Evolutionary conservation across 2,797 vertebrate genomes (phyloP), one percentile per base, ranked within the genome.

Genomic region (Fistularia tabacaria): DNA sequence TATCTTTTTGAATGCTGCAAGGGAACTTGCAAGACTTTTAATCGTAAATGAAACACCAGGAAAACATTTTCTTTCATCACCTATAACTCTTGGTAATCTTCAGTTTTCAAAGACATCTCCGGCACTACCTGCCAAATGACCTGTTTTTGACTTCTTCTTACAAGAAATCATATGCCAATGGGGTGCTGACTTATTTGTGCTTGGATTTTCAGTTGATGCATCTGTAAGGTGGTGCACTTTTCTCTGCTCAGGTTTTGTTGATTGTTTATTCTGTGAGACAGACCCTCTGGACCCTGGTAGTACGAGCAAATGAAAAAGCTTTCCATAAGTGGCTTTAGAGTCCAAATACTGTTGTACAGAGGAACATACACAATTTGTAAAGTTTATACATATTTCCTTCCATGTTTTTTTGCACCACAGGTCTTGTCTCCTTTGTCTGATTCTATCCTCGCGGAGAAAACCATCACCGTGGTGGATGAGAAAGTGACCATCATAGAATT

Each of bases 381-480:
- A 39, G 14, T 8, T 36, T 10, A 13, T 14, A 9, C 6, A 6
- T 38, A 1, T 55, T 13, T 15, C 6, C 7, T 14, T 10, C 14
- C 39, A 7, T 40, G 12, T 14, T 37, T 45, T 59, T 25, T 38
- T 40, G 57, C 39, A 14, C 38, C n/a, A 11, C 13, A 99, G 97
- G 96, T 99, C 57, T 73, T 99, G 70, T 99, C 97, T 61, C 97
- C 95, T 4, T 74, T 99, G 63, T 98, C 95, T 0, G 96, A 99
- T 88, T 94, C 95, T 15, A 97, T 99, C 89, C 85, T 99, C 88
- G 96, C 94, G 1, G 96, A 99, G 90, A 97, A 93, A 85, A 95
- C 95, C 0, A 87, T 99, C 64, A 95, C 91, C 0, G 96, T 99
- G 72, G 74, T 93, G 51, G 96, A 98, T 38, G 95, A 98, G 79